Conservation (phyloP, 1,140 invertebrate genomes). For the Achroia grisella region DNA sequence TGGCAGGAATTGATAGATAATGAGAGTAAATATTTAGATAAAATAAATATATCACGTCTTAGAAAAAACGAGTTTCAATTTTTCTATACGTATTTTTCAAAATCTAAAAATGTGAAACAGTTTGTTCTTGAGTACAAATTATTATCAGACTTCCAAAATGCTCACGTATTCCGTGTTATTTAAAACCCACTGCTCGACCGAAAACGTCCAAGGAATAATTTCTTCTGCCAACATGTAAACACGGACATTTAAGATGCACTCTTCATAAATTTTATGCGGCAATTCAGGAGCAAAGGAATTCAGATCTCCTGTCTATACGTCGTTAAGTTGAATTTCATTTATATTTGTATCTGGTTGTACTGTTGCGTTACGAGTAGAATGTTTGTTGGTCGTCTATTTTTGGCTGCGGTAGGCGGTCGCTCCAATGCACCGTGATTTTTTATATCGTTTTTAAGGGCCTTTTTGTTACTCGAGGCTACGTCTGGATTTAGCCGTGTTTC, state of each 20-base stretch:
- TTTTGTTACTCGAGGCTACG: slow-evolving; percentile 45
- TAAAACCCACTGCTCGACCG: slow-evolving; percentile 32
- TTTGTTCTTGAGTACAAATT: no score
- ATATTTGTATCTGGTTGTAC: no score
- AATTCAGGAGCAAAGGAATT: background rate
- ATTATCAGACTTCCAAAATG: slow-evolving; percentile 5
- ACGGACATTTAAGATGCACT: slow-evolving; percentile 16
- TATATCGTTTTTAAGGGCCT: slow-evolving; percentile 36
- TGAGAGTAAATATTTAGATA: no score
- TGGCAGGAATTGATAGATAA: no score
- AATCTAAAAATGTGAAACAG: no score
- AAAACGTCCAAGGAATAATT: slow-evolving; percentile 45
- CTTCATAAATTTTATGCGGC: background rate
- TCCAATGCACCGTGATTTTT: slow-evolving; percentile 49
- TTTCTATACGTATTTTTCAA: no score
- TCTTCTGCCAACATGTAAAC: slow-evolving; percentile 48
- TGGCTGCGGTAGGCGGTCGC: slow-evolving; percentile 69
- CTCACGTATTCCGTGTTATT: slow-evolving; percentile 26
- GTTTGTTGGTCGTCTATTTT: slow-evolving; percentile 53
- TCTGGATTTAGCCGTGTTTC: slow-evolving; percentile 53
- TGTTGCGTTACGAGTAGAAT: slow-evolving; percentile 5
- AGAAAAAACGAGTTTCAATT: no score
- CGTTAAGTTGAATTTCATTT: no score
- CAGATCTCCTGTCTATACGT: background rate
- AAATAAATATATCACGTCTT: no score